A percentile compares a stretch with the other conserved stretches of the same genome.
phyloP scores from a whole-genome alignment of 2,888 invertebrate genomes.

The Malacosoma neustria region DNA sequence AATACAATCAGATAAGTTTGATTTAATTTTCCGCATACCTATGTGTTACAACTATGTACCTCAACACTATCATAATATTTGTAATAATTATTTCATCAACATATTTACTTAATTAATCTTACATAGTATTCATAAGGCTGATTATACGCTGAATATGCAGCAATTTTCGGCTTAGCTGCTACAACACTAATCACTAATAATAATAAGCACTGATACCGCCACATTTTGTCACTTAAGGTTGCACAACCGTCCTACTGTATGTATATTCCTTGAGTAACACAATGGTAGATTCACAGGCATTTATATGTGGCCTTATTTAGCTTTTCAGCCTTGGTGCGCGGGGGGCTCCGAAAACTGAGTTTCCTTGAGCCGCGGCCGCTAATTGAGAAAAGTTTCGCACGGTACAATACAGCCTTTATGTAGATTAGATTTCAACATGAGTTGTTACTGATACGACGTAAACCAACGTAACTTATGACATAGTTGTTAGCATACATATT shows the following conservation, averaged over 20 bases:
- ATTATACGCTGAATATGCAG: slow-evolving; percentile 46
- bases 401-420: slow-evolving; percentile 35
- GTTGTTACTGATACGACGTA: slow-evolving; percentile 8
- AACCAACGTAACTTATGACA: not conserved
- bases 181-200: slow-evolving; percentile 32
- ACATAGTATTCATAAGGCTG: slow-evolving; percentile 76
- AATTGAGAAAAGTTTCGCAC: slow-evolving; percentile 68
- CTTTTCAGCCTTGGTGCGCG: slow-evolving; percentile 48
- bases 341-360: slow-evolving; percentile 59
- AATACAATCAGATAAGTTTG: too few species aligned
- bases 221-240: slow-evolving; percentile 28
- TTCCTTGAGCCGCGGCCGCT: slow-evolving; percentile 35
- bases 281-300: slow-evolving; percentile 53
- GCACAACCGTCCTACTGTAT: slow-evolving; percentile 37
- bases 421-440: slow-evolving; percentile 38
- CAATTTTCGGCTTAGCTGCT: slow-evolving; percentile 36
- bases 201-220: slow-evolving; percentile 36
- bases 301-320: slow-evolving; percentile 69
- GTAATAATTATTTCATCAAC: too few species aligned
- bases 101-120: slow-evolving; percentile 45
- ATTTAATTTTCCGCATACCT: too few species aligned
- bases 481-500: not conserved
- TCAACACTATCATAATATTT: too few species aligned
- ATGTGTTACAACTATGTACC: too few species aligned
- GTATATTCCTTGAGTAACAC: slow-evolving; percentile 50